Evolutionary conservation across 1,140 invertebrate species (phyloP), one percentile per base, ranked within the genome.

Genomic region (Hirudo medicinalis): DNA sequence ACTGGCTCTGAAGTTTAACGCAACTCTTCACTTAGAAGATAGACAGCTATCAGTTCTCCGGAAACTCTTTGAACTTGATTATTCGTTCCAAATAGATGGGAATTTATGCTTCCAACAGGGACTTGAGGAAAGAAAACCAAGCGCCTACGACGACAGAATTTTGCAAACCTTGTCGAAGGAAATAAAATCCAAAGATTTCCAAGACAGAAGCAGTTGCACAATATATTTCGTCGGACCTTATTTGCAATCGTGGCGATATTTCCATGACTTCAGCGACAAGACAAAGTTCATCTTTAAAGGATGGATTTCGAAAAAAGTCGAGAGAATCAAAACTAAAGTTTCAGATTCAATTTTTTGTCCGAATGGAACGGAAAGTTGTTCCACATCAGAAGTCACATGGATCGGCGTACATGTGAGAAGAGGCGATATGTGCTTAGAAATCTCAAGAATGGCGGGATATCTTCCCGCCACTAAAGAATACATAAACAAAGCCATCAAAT

Each of bases 221-320:
- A 63, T 63, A 25, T 25, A 63, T 63, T 63, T 63, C 29, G 20
- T 25, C 20, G 29, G 29, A 22, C 57, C 22, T 13, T 63, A 25
- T 20, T 63, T 63, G 57, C 57, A 63, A 63, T 63, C 57, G 29
- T 63, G 57, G 57, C 57, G 57, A 19, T 63, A 63, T 63, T 63
- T 63, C 15, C 22, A 63, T 25, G 29, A 63, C 13, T 49, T 13
- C 43, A 49, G 43, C 15, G 43, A 49, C 11, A 49, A 13, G 43
- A 49, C 15, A 49, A 49, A 49, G 43, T 49, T 49, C 15, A 49
- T 17, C 13, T 49, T 49, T 9, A 49, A 49, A 49, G 15, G 43
- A 49, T 49, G 43, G 43, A 49, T 49, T 49, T 15, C 43, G 11
- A 49, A 49, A 17, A 49, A 49, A 49, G 43, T 49, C 9, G 43